phyloP scores from a whole-genome alignment of 1,140 invertebrate genomes.

The Leptinotarsa lineolata region DNA sequence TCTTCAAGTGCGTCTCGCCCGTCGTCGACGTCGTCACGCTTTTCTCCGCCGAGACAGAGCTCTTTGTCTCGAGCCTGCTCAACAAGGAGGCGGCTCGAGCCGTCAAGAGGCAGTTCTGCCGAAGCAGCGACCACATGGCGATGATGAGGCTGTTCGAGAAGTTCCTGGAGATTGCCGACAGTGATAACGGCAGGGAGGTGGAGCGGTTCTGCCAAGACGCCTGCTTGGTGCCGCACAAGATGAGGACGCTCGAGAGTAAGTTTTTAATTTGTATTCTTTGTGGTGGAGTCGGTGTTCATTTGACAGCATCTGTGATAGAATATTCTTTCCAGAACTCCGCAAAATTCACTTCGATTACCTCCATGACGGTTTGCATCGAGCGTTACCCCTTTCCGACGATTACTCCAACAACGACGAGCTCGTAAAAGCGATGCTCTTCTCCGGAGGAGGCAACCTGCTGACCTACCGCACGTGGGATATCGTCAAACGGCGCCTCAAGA shows the following conservation, averaged over 20 bases:
- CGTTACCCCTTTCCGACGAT: conserved; percentile 47
- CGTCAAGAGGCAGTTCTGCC: conserved; percentile 41
- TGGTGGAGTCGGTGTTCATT: background rate
- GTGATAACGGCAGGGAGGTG: conserved; percentile 28
- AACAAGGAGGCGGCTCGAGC: conserved; percentile 41
- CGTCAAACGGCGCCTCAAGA: conserved; percentile 50
- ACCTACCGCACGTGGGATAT: conserved; percentile 48
- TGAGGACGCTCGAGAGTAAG: conserved; percentile 50
- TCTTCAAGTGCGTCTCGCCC: conserved; percentile 61
- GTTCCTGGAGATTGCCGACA: conserved; percentile 47
- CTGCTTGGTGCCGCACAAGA: conserved; percentile 47
- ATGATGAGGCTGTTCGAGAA: conserved; percentile 51
- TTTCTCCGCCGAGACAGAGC: conserved; percentile 47
- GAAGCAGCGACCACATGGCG: conserved; percentile 51
- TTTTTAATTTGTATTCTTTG: conserved; percentile 18
- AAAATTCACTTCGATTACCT: conserved; percentile 53
- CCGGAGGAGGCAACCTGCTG: conserved; percentile 51
- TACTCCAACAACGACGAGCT: conserved; percentile 52
- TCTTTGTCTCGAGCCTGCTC: conserved; percentile 45
- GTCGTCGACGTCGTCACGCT: conserved; percentile 54
- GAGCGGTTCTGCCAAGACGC: conserved; percentile 41
- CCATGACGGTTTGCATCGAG: conserved; percentile 43
- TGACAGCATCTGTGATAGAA: background rate
- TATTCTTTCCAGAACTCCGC: conserved; percentile 47
- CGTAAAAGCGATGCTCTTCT: conserved; percentile 51